Percentiles rank a stretch among this genome's conserved stretches.
Evolutionary conservation across 2,113 vertebrate genomes (phyloP).

Genomic region (Ptychochromis oligacanthus): DNA sequence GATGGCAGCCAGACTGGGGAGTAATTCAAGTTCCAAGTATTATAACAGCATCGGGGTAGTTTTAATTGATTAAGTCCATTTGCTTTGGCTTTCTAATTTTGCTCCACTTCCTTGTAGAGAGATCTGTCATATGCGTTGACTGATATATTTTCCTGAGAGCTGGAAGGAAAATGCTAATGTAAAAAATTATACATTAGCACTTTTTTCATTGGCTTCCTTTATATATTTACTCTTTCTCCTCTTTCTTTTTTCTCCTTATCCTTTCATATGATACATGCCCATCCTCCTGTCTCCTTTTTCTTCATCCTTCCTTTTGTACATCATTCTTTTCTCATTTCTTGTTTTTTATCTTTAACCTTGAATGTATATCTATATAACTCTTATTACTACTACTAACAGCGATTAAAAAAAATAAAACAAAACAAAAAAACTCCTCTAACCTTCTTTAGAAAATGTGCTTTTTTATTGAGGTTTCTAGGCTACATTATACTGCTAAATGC

Average conservation of each 20-base stretch:
- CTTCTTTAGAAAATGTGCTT: too few species aligned
- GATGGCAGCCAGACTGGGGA: not conserved
- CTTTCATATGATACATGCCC: too few species aligned
- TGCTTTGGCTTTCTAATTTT: not conserved
- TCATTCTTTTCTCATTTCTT: too few species aligned
- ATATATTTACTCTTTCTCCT: not conserved
- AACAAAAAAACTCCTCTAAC: too few species aligned
- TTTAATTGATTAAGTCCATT: not conserved
- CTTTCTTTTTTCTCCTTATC: too few species aligned
- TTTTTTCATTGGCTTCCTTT: not conserved
- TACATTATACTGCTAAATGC: too few species aligned
- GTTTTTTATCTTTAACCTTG: too few species aligned
- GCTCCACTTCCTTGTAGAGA: accelerated
- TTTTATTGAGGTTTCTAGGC: too few species aligned
- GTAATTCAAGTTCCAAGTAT: not conserved
- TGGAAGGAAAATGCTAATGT: not conserved
- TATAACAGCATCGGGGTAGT: not conserved
- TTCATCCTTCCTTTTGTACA: not conserved
- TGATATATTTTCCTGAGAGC: not conserved
- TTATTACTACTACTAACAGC: too few species aligned
- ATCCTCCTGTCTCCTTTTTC: too few species aligned
- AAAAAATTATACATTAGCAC: not conserved
- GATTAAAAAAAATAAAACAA: too few species aligned
- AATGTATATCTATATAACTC: too few species aligned
- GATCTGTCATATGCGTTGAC: not conserved